Evolutionary conservation across 2,797 vertebrate genomes (phyloP).

Genomic region (Phylloscopus collybita): DNA sequence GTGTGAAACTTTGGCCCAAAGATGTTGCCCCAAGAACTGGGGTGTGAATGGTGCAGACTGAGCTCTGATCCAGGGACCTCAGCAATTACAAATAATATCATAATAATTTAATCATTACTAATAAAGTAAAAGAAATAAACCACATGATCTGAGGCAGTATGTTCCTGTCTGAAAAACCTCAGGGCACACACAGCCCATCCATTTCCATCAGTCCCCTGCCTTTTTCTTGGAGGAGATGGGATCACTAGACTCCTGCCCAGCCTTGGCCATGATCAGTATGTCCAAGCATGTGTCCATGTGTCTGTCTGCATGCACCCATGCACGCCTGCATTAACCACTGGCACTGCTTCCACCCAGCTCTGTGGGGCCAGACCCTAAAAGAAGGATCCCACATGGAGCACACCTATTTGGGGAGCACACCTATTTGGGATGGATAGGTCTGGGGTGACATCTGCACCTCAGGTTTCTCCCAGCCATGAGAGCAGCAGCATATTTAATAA

Average conservation of each 20-base stretch:
- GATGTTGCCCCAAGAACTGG: neutral
- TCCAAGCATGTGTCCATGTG: neutral
- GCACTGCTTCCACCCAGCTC: neutral
- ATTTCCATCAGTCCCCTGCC: neutral
- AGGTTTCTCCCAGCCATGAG: neutral
- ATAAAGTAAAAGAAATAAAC: neutral
- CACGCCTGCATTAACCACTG: accelerated
- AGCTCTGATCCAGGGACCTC: neutral
- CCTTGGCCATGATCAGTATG: neutral
- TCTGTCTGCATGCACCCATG: neutral
- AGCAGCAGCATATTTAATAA: neutral
- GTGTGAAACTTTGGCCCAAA: neutral
- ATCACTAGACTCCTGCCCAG: neutral
- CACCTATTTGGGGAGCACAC: neutral
- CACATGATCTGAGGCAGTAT: neutral
- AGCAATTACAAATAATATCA: neutral
- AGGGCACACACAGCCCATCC: neutral
- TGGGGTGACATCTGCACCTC: neutral
- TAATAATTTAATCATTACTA: neutral
- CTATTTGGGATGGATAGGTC: neutral
- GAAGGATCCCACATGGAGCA: neutral
- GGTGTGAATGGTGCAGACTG: neutral
- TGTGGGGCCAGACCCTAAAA: neutral
- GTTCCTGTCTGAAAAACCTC: neutral
- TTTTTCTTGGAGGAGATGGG: neutral